phyloP scores from a whole-genome alignment of 2,113 vertebrate genomes.

The Delphinus delphis region DNA sequence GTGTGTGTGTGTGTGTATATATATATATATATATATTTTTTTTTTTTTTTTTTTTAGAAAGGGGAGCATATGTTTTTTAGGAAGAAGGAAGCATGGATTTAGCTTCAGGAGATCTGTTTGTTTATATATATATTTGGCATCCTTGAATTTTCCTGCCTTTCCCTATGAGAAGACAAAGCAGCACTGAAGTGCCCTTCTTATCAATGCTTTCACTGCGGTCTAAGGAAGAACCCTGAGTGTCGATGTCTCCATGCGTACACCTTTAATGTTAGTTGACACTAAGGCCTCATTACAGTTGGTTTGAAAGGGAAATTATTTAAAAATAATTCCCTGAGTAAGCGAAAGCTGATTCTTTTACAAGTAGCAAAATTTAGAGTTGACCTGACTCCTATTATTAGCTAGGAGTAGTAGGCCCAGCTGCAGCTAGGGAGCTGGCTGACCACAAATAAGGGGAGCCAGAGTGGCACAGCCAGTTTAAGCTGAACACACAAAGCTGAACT shows the following conservation, averaged over 20 bases:
- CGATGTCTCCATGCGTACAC: neutral
- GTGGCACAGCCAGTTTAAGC: neutral
- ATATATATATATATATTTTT: neutral
- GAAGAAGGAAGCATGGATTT: neutral
- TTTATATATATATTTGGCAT: neutral
- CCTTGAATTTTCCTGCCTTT: neutral
- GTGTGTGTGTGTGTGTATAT: rapidly evolving
- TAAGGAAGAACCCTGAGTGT: neutral
- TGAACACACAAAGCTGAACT: neutral
- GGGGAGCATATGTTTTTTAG: neutral
- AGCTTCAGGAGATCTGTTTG: neutral
- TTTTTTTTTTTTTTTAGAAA: neutral
- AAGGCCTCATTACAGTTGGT: neutral
- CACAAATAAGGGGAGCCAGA: neutral
- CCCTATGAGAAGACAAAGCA: neutral
- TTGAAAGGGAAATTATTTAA: constrained; percentile 45
- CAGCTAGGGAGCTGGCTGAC: neutral
- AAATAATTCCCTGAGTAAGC: constrained; percentile 30
- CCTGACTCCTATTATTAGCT: neutral
- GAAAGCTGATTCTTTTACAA: neutral
- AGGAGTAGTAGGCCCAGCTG: neutral
- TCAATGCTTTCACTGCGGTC: neutral
- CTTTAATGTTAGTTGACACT: neutral
- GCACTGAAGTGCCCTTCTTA: neutral
- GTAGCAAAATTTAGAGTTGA: neutral